phyloP scores from a whole-genome alignment of 2,888 invertebrate genomes.

The Epinotia brunnichana region DNA sequence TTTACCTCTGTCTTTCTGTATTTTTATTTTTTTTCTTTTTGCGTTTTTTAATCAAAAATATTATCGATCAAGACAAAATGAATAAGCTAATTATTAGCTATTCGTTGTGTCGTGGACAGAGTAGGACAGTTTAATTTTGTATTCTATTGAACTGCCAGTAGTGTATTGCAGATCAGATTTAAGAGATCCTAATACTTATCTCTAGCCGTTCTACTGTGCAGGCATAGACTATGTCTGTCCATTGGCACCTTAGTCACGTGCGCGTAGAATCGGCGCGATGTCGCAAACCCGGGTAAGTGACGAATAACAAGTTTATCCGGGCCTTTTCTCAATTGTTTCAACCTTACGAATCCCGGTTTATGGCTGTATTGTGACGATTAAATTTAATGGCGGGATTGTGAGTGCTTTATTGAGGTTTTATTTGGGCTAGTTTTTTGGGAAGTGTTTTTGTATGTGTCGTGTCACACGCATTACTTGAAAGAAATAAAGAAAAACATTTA shows the following conservation, averaged over 20 bases:
- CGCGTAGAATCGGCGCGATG: conserved; percentile 39
- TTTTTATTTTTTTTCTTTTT: too few relatives aligned
- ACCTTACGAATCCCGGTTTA: conserved; percentile 35
- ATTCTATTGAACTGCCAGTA: too few relatives aligned
- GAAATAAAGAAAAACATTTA: background rate
- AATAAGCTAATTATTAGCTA: too few relatives aligned
- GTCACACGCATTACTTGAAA: background rate
- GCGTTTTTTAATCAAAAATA: too few relatives aligned
- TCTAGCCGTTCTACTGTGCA: conserved; percentile 13
- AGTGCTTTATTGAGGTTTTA: conserved; percentile 23
- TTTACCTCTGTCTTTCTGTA: too few relatives aligned
- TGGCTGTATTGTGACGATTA: conserved; percentile 30
- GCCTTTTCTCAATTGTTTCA: conserved; percentile 43
- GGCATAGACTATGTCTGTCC: background rate
- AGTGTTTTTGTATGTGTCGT: background rate
- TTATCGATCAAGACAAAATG: too few relatives aligned
- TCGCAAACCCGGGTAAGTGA: conserved; percentile 42
- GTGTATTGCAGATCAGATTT: too few relatives aligned
- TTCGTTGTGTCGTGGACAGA: too few relatives aligned
- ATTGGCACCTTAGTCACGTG: conserved; percentile 36
- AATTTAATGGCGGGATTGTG: conserved; percentile 29
- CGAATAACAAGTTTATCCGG: conserved; percentile 44
- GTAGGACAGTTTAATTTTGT: too few relatives aligned
- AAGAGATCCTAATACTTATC: background rate
- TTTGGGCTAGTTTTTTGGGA: background rate